Evolutionary conservation across 1,140 invertebrate species (phyloP).

Genomic region (Calliopsis andreniformis): DNA sequence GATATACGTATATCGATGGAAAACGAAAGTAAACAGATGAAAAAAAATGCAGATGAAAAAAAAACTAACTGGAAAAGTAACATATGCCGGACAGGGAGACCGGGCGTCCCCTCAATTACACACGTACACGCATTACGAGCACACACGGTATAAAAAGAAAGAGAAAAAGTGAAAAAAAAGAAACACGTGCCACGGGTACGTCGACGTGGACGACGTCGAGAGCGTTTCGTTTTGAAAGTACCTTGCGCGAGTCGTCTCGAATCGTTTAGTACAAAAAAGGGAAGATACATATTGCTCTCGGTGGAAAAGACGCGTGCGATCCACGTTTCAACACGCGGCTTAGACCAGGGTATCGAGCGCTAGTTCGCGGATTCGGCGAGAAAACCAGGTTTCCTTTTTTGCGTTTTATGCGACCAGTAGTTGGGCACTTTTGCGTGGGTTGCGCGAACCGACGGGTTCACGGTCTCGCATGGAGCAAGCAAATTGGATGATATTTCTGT

Average conservation of each 20-base stretch:
- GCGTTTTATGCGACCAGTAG: slow-evolving; percentile 14
- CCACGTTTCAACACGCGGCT: slow-evolving; percentile 37
- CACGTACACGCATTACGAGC: slow-evolving; percentile 4
- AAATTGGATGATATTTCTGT: slow-evolving; percentile 24
- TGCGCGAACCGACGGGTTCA: slow-evolving; percentile 27
- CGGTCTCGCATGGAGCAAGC: not conserved
- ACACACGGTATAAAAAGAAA: too few relatives aligned
- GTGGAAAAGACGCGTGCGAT: slow-evolving; percentile 44
- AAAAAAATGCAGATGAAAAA: slow-evolving; percentile 12
- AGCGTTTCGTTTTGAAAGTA: slow-evolving; percentile 57
- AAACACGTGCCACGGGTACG: slow-evolving; percentile 55
- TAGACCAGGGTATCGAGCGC: slow-evolving; percentile 39
- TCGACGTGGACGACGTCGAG: slow-evolving; percentile 32
- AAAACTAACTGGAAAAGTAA: slow-evolving; percentile 49
- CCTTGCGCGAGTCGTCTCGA: slow-evolving; percentile 62
- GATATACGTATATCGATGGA: slow-evolving; percentile 66
- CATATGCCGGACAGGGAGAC: slow-evolving; percentile 39
- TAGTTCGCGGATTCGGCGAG: slow-evolving; percentile 37
- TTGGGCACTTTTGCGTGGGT: slow-evolving; percentile 13
- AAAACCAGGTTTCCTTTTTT: slow-evolving; percentile 29
- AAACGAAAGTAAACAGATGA: slow-evolving; percentile 62
- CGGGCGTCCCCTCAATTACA: slow-evolving; percentile 36
- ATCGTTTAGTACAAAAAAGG: slow-evolving; percentile 61
- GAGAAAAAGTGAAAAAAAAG: too few relatives aligned
- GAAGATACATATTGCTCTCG: slow-evolving; percentile 37